phyloP scores from a whole-genome alignment of 2,113 vertebrate genomes.

The Vireo altiloquus region DNA sequence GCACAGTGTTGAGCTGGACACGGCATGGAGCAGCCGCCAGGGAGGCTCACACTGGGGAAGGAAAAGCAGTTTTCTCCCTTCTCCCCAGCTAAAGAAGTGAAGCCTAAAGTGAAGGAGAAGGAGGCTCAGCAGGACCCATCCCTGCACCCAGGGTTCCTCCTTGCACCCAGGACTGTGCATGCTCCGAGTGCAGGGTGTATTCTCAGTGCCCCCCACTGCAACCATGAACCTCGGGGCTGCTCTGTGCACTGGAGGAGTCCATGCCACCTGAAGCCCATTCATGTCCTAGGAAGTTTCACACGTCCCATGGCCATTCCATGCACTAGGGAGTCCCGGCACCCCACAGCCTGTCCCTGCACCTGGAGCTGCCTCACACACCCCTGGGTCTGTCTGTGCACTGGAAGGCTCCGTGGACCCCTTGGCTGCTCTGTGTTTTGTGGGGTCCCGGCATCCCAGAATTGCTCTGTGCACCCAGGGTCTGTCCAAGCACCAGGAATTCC shows the following conservation, averaged over 20 bases:
- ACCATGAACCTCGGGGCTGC: background rate
- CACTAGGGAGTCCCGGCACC: background rate
- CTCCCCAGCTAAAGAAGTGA: background rate
- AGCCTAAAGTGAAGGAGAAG: background rate
- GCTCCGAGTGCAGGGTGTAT: fast-evolving
- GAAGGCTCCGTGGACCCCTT: background rate
- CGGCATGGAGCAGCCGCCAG: fast-evolving
- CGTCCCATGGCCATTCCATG: fast-evolving
- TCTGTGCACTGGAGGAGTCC: fast-evolving
- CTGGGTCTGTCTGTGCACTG: background rate
- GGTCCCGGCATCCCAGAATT: background rate
- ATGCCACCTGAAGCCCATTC: background rate
- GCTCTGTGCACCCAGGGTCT: background rate
- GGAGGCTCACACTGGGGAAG: fast-evolving
- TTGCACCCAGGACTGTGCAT: too few relatives aligned
- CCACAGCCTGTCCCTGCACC: too few relatives aligned
- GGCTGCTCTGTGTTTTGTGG: fast-evolving
- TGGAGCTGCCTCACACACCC: background rate
- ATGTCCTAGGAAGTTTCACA: background rate
- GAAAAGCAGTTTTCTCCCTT: background rate
- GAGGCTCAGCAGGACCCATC: fast-evolving
- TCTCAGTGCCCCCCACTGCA: background rate
- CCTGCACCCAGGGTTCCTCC: fast-evolving
- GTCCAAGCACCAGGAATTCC: background rate
- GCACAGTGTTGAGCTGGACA: background rate